A percentile compares a stretch with the other conserved stretches of the same genome.
Evolutionary conservation across 2,888 invertebrate species (phyloP).

Genomic region (Conistra vaccinii): DNA sequence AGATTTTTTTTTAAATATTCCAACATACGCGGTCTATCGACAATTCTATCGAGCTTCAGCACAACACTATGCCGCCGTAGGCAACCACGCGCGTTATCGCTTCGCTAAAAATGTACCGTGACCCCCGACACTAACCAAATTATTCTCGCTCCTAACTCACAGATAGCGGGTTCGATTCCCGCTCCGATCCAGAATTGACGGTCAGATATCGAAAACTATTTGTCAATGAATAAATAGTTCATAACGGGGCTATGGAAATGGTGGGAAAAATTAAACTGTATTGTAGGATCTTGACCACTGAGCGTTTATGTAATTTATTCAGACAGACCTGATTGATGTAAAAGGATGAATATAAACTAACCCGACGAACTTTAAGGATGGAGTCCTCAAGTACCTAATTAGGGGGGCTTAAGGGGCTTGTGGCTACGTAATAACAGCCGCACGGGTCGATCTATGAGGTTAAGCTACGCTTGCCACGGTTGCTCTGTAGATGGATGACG

Average conservation of each 20-base stretch:
- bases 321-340: background rate
- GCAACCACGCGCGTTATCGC: slow-evolving; percentile 89
- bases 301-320: background rate
- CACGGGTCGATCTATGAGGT: too few species aligned
- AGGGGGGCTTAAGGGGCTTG: too few species aligned
- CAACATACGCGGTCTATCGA: slow-evolving; percentile 25
- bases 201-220: slow-evolving; percentile 66
- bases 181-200: slow-evolving; percentile 68
- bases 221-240: slow-evolving; percentile 60
- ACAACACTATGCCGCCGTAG: slow-evolving; percentile 81
- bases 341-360: background rate
- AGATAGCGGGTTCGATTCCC: slow-evolving; percentile 80
- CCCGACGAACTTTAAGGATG: background rate
- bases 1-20: too few species aligned
- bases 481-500: too few species aligned
- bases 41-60: slow-evolving; percentile 44
- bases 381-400: background rate
- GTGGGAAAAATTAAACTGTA: slow-evolving; percentile 23
- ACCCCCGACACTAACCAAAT: slow-evolving; percentile 87
- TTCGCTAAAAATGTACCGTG: slow-evolving; percentile 87
- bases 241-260: slow-evolving; percentile 36
- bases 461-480: too few species aligned
- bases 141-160: slow-evolving; percentile 82
- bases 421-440: too few species aligned
- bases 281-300: background rate